These are phyloP conservation scores for Drosophila watanabei DNA, from an alignment of 1,140 invertebrate species.

Conservation along the genomic window DNA sequence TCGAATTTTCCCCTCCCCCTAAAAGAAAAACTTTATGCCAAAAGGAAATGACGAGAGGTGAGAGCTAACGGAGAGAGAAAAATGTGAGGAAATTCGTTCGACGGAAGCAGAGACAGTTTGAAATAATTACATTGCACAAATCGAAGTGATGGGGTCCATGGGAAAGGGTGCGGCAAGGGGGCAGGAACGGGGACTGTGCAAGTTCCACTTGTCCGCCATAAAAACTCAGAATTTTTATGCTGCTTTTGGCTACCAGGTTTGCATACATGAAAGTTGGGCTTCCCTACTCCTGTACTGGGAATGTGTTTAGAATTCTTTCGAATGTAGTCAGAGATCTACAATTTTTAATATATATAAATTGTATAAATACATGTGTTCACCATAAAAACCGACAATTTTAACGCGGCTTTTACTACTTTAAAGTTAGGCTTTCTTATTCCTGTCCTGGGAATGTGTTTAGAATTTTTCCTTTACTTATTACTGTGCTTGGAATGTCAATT, in stretches of 20 bases:
- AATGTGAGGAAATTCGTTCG: constrained; percentile 51
- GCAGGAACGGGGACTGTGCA: background rate
- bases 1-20: background rate
- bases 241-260: background rate
- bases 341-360: too few species aligned
- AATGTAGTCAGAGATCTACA: too few species aligned
- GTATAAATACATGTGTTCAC: too few species aligned
- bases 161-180: background rate
- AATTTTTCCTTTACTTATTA: too few species aligned
- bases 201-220: background rate
- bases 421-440: background rate
- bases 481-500: too few species aligned
- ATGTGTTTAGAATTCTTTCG: background rate
- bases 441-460: background rate
- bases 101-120: constrained; percentile 80
- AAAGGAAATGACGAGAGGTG: constrained; percentile 54
- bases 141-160: constrained; percentile 7
- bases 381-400: too few species aligned
- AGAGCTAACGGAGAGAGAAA: constrained; percentile 14
- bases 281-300: background rate
- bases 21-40: constrained; percentile 72
- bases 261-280: background rate
- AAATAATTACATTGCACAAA: constrained; percentile 77
- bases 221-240: background rate
- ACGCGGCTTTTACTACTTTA: too few species aligned